Evolutionary conservation across 2,797 vertebrate species (phyloP).

Genomic region (Phoeniculus purpureus): DNA sequence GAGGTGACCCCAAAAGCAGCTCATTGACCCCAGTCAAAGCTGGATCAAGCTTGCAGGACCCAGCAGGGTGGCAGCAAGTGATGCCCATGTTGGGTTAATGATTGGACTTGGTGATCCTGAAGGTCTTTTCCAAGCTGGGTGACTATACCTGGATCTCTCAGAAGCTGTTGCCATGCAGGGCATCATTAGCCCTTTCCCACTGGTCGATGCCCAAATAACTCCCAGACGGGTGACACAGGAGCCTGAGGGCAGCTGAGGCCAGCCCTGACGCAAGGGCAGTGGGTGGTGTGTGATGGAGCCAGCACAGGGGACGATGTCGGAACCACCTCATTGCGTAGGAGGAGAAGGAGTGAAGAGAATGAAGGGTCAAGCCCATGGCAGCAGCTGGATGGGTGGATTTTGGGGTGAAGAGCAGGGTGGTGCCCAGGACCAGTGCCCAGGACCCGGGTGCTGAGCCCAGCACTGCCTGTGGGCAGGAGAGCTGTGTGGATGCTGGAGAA

Average conservation of each 20-base stretch:
- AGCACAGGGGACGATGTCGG: not conserved
- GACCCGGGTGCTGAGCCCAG: not conserved
- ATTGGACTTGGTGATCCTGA: too few relatives aligned
- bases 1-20: not conserved
- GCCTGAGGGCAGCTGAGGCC: not conserved
- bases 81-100: accelerated
- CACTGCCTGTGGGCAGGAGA: not conserved
- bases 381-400: accelerated
- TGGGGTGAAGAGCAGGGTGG: not conserved
- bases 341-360: not conserved
- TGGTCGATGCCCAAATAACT: not conserved
- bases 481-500: not conserved
- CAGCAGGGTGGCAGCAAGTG: accelerated
- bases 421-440: accelerated
- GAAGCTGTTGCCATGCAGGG: accelerated
- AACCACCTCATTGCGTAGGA: not conserved
- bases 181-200: not conserved
- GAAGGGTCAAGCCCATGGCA: not conserved
- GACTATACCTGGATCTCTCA: not conserved
- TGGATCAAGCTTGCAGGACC: not conserved
- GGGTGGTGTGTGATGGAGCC: not conserved
- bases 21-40: accelerated
- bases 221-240: not conserved
- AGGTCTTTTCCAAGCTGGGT: too few relatives aligned
- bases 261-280: not conserved